Evolutionary conservation across 2,113 vertebrate genomes (phyloP).

Genomic region (Paraplagusia blochii): DNA sequence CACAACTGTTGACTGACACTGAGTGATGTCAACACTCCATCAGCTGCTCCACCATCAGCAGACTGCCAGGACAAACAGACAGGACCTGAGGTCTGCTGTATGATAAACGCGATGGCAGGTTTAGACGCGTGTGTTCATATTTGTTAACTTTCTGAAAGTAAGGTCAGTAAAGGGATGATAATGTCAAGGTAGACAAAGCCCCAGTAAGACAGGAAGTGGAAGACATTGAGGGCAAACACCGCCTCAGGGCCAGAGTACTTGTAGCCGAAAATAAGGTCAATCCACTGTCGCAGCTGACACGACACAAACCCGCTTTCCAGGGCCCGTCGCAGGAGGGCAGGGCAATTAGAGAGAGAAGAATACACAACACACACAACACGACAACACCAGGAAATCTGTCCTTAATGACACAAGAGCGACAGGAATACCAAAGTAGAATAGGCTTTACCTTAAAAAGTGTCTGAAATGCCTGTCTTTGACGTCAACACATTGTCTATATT

Average conservation of each 20-base stretch:
- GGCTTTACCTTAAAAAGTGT: too few species aligned
- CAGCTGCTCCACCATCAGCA: constrained; percentile 27
- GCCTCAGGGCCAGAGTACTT: constrained; percentile 97
- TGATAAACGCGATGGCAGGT: too few species aligned
- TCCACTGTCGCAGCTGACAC: constrained; percentile 98
- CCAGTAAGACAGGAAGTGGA: constrained; percentile 96
- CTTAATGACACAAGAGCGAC: constrained; percentile 41
- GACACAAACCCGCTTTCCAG: constrained; percentile 99
- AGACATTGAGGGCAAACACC: constrained; percentile 93
- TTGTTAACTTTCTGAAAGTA: constrained; percentile 88
- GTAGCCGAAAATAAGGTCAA: constrained; percentile 99
- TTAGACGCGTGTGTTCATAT: neutral
- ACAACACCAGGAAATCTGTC: constrained; percentile 20
- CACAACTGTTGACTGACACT: constrained; percentile 56
- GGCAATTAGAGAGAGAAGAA: constrained; percentile 68
- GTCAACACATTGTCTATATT: too few species aligned
- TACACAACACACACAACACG: neutral
- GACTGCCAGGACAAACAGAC: constrained; percentile 45
- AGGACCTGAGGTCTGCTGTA: constrained; percentile 34
- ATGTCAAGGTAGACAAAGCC: constrained; percentile 91
- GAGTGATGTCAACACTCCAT: constrained; percentile 39
- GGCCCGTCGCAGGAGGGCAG: constrained; percentile 80
- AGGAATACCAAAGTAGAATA: constrained; percentile 9
- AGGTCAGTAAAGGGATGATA: constrained; percentile 79
- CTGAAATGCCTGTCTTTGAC: too few species aligned